A percentile compares a stretch with the other conserved stretches of the same genome.
Conservation (phyloP, 1,140 invertebrate genomes). For the Pemphigus obesinymphae region DNA sequence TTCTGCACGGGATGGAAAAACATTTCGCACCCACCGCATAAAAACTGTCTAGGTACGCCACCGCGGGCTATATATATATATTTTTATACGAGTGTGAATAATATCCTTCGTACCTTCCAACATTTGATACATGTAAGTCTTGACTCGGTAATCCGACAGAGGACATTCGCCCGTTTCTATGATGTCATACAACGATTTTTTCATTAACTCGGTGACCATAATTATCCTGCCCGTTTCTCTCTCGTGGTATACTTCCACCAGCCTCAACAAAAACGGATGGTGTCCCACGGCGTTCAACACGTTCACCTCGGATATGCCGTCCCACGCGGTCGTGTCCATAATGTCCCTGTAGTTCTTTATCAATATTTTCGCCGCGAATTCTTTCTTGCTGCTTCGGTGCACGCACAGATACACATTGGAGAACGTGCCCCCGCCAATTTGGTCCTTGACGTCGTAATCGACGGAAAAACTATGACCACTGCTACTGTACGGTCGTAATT, state of each 20-base stretch:
- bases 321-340: neutral
- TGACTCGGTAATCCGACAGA: constrained; percentile 52
- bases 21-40: no score
- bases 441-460: constrained; percentile 44
- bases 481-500: no score
- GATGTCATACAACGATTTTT: constrained; percentile 65
- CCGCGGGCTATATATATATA: no score
- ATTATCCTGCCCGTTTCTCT: constrained; percentile 55
- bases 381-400: constrained; percentile 54
- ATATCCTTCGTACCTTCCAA: constrained; percentile 50
- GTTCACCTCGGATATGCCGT: neutral
- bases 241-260: constrained; percentile 53
- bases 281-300: neutral
- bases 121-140: constrained; percentile 58
- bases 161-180: constrained; percentile 54
- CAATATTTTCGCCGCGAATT: constrained; percentile 62
- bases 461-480: neutral
- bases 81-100: neutral
- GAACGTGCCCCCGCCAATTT: constrained; percentile 64
- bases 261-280: neutral
- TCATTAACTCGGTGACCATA: constrained; percentile 65
- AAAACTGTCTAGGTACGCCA: no score
- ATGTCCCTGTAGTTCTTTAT: constrained; percentile 57
- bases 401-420: constrained; percentile 66
- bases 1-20: no score